Conservation (phyloP, 1,140 invertebrate species). For the Bombus balteatus region DNA sequence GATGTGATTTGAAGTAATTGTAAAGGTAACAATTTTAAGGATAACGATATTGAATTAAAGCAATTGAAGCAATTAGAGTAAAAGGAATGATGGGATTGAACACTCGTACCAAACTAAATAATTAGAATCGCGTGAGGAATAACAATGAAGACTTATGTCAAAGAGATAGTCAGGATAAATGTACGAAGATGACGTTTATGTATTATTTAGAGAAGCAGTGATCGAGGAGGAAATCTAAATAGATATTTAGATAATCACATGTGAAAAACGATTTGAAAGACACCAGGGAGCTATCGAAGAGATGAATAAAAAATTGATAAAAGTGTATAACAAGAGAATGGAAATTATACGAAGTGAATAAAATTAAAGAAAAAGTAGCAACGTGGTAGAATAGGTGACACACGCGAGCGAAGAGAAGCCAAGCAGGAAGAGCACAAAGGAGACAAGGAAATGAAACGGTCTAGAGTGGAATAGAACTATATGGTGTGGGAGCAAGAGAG, state of each 20-base stretch:
- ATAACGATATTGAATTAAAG: too few species aligned
- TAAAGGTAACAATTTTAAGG: background rate
- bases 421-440: slow-evolving; percentile 22
- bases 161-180: background rate
- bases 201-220: background rate
- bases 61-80: too few species aligned
- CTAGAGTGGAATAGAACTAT: slow-evolving; percentile 29
- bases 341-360: background rate
- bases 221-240: background rate
- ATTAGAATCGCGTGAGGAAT: background rate
- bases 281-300: too few species aligned
- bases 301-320: background rate
- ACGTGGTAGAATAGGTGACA: background rate
- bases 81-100: background rate
- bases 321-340: background rate
- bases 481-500: background rate
- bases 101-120: background rate
- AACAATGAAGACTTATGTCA: background rate
- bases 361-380: background rate
- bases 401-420: background rate
- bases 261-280: background rate
- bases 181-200: background rate
- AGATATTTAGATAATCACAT: too few species aligned
- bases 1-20: background rate
- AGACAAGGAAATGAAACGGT: slow-evolving; percentile 18